Evolutionary conservation across 2,797 vertebrate genomes (phyloP), one percentile per base, ranked within the genome.

Genomic region (Poeciliopsis gracilis): DNA sequence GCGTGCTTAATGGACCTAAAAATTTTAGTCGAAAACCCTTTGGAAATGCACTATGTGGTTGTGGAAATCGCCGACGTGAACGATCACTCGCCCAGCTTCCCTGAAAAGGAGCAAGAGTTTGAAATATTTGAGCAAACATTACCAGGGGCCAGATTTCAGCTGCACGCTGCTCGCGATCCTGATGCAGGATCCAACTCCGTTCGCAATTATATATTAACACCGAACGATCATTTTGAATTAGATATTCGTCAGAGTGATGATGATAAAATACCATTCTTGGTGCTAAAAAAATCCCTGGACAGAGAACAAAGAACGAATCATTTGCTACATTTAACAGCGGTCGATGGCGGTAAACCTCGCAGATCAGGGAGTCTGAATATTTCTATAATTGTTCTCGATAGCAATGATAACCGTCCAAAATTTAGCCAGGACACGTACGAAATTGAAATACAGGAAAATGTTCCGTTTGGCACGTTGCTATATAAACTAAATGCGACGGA

Each of bases 131-230:
- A 96, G 3, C 75, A 87, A 0, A 87, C 89, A 0, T 0, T 84
- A 0, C 72, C 86, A 0, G 94, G 95, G 4, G 84, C 61, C 3
- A 83, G 93, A 0, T 96, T 96, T 43, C 95, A 96, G 36, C 82
- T 97, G 59, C 95, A 95, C 23, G 83, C 92, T 4, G 96, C 96
- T 0, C 91, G 89, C 3, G 97, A 97, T 75, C 89, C 93, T 0
- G 97, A 97, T 75, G 89, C 91, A 6, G 96, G 95, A n/a, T 85
- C 88, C 2, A 96, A 97, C 51, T 87, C 93, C 0, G 82, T 96
- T 36, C 92, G 89, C 1, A 77, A 77, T 0, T 96, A 95, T 75
- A 92, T 79, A 6, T 73, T 96, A 18, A 91, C 86, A 2, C n/a
- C 84, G 23, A 95, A 91, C 7, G 90, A 91, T 0, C 47, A 95